phyloP scores from a whole-genome alignment of 2,888 invertebrate genomes.

The Eupithecia dodoneata region DNA sequence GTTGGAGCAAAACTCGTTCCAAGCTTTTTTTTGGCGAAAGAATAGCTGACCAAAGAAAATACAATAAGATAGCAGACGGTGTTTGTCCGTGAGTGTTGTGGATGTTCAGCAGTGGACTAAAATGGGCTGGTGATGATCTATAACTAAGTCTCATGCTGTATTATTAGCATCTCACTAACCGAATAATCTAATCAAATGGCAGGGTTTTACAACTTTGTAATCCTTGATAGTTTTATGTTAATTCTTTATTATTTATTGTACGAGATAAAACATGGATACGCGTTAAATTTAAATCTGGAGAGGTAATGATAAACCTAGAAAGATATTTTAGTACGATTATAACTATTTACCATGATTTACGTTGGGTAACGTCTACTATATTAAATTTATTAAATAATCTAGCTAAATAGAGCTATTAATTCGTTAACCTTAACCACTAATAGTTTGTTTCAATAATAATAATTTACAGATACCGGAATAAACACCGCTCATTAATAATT shows the following conservation, averaged over 20 bases:
- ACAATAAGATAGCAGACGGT: no score
- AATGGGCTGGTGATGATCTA: no score
- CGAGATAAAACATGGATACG: no score
- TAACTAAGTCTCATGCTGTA: no score
- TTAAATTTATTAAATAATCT: neutral
- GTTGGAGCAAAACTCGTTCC: no score
- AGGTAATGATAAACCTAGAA: no score
- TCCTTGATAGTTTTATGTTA: neutral
- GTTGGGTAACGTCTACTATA: neutral
- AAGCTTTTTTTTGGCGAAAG: no score
- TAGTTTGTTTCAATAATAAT: neutral
- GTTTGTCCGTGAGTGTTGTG: no score
- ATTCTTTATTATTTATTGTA: no score
- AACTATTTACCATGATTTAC: neutral
- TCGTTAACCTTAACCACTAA: neutral
- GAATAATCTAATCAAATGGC: neutral
- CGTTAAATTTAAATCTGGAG: no score
- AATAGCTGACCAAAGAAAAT: no score
- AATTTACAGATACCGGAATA: neutral
- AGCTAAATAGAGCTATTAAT: neutral
- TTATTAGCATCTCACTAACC: neutral
- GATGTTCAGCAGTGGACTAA: no score
- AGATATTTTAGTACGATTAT: neutral
- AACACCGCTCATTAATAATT: constrained; percentile 4
- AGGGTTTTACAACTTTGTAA: neutral